phyloP scores from a whole-genome alignment of 2,797 vertebrate genomes.

The Lepilemur ruficaudatus region DNA sequence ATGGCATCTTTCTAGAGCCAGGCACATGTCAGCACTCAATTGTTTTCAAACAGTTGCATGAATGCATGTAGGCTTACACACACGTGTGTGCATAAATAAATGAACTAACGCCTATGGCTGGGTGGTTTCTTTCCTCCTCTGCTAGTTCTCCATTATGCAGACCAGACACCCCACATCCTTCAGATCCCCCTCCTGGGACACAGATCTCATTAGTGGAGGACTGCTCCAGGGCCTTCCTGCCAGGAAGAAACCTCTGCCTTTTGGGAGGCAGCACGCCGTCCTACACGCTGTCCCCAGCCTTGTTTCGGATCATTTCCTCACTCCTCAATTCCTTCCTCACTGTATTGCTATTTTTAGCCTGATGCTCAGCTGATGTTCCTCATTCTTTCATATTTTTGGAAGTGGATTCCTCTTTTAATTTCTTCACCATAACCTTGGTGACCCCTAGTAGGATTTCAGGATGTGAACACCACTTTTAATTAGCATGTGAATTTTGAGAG shows the following conservation, averaged over 20 bases:
- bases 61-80: background rate
- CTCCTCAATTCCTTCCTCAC: background rate
- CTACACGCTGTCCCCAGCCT: background rate
- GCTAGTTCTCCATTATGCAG: background rate
- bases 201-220: too few species aligned
- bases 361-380: background rate
- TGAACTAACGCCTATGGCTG: background rate
- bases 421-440: background rate
- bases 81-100: background rate
- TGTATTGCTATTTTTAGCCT: background rate
- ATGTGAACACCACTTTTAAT: background rate
- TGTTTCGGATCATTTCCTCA: background rate
- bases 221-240: background rate
- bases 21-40: background rate
- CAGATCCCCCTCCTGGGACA: background rate
- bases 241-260: background rate
- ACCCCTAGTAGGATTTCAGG: background rate
- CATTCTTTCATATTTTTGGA: background rate
- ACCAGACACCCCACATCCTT: background rate
- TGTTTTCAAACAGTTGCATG: background rate
- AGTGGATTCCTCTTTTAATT: background rate
- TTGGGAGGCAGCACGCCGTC: background rate
- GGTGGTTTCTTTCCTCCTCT: background rate
- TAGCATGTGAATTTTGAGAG: background rate
- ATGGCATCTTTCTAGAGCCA: background rate